Base-by-base conservation (phyloP, 2,797 vertebrate genomes). In the Squalus acanthias region DNA sequence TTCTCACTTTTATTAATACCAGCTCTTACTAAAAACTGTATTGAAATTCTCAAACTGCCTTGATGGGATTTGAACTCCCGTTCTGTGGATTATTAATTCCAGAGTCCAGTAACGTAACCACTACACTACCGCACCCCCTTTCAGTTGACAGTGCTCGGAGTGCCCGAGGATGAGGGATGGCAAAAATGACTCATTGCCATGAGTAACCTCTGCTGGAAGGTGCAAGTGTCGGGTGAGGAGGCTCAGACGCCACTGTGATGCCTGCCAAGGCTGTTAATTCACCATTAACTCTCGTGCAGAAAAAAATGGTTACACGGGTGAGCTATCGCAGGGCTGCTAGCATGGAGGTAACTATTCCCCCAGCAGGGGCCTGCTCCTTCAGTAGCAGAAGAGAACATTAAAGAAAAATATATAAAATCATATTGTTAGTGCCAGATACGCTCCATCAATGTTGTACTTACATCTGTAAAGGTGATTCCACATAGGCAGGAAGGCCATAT, bases 391-490 rank as follows among this genome's bases (percentile, higher is more conserved):
- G 26, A 91, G 39, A 20, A 46, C 57, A 91, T 60, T 57, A 60
- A 53, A 89, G 10, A 60, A 60, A 91, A 60, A 91, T 79, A 91
- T 79, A 3, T 79, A 79, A 57, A 57, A 57, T 53, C 22, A 57
- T 53, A 57, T 24, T 24, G 85, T 57, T 53, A 57, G 24, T 39
- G 20, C 39, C 65, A 70, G 39, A 46, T 69, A 24, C 15, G 7
- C 1, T 33, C 26, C 24, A 17, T 60, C 9, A 33, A 33, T 17
- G 22, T 65, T 20, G 0, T 96, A 98, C 99, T 99, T 97, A 99
- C 99, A 99, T 98, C 99, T 98, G 98, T 99, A 99, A 70, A 99
- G 98, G 97, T 99, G 99, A 97, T 96, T 99, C 99, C 99, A 99
- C 97, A 98, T 98, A 0, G 99, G 99, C 3, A 99, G 98, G 97